phyloP scores from a whole-genome alignment of 2,888 invertebrate species.

The Meteorus cinctellus region DNA sequence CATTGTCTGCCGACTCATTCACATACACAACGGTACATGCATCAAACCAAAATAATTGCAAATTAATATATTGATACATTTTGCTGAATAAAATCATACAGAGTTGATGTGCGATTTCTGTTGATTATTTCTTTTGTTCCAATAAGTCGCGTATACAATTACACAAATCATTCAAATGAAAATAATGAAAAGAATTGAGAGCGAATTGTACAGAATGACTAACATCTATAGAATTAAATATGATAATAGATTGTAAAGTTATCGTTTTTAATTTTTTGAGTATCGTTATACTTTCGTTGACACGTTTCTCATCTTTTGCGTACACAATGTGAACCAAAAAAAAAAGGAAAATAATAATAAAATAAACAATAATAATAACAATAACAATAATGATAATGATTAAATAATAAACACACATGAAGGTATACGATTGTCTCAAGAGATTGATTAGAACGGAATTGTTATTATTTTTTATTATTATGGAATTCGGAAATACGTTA shows the following conservation, averaged over 20 bases:
- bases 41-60: constrained; percentile 61
- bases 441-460: constrained; percentile 25
- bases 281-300: constrained; percentile 37
- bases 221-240: constrained; percentile 37
- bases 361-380: constrained; percentile 14
- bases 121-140: not conserved
- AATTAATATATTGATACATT: constrained; percentile 64
- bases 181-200: constrained; percentile 13
- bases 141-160: constrained; percentile 8
- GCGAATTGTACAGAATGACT: constrained; percentile 44
- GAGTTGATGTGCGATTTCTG: constrained; percentile 2
- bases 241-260: constrained; percentile 38
- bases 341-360: not conserved
- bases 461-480: not conserved
- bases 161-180: constrained; percentile 27
- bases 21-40: constrained; percentile 53
- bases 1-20: constrained; percentile 47
- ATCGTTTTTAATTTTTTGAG: constrained; percentile 25
- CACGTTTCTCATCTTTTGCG: constrained; percentile 25
- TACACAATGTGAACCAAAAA: constrained; percentile 4
- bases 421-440: constrained; percentile 33
- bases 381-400: not conserved
- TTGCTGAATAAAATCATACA: constrained; percentile 42
- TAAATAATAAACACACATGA: not conserved
- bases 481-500: constrained; percentile 13